Evolutionary conservation across 2,113 vertebrate genomes (phyloP).

Genomic region (Tinamus guttatus): DNA sequence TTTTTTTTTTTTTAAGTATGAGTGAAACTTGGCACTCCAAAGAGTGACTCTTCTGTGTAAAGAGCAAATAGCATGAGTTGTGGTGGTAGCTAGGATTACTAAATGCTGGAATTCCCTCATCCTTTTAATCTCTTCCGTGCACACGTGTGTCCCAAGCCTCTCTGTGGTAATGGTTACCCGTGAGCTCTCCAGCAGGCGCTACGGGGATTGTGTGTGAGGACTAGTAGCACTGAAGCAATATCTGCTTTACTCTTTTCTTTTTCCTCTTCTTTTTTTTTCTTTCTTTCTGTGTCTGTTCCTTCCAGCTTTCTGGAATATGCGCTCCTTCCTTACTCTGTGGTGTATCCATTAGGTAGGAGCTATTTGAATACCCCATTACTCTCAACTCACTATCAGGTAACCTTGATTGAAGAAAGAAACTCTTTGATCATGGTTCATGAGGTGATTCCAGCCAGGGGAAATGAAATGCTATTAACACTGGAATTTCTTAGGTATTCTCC

Average conservation of each 20-base stretch:
- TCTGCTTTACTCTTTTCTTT: neutral
- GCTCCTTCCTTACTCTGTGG: neutral
- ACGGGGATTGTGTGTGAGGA: neutral
- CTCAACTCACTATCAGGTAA: neutral
- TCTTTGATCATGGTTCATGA: neutral
- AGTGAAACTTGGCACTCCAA: neutral
- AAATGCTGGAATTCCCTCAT: neutral
- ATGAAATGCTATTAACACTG: neutral
- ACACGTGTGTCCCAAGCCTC: neutral
- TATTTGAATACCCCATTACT: accelerated
- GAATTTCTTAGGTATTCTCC: neutral
- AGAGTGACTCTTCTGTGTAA: neutral
- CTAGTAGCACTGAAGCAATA: neutral
- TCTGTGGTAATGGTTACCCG: accelerated
- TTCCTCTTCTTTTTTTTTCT: neutral
- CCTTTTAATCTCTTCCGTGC: neutral
- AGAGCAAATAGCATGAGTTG: neutral
- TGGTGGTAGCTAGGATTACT: neutral
- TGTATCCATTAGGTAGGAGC: neutral
- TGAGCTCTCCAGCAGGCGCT: neutral
- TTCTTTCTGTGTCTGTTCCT: neutral
- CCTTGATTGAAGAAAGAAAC: constrained; percentile 43
- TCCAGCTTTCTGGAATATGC: neutral
- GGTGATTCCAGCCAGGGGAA: neutral
- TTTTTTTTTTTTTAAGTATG: neutral